A percentile compares a stretch with the other conserved stretches of the same genome.
Conservation (phyloP, 2,888 invertebrate species). For the Caenorhabditis doughertyi region DNA sequence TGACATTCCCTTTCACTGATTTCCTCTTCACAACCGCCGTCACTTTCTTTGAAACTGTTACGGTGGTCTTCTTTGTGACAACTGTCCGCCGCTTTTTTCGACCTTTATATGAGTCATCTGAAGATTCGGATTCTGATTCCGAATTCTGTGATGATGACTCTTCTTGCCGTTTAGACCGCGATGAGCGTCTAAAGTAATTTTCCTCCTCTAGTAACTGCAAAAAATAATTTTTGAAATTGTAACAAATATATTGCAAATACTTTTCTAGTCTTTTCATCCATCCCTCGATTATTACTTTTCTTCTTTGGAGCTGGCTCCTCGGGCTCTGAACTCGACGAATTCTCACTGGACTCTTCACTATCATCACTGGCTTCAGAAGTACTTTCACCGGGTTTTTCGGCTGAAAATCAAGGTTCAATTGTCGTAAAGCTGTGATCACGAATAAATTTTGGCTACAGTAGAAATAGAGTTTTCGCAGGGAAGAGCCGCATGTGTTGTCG, state of each 20-base stretch:
- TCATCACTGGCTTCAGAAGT: slow-evolving; percentile 40
- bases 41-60: background rate
- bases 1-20: slow-evolving; percentile 63
- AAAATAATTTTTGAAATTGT: background rate
- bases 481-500: no score
- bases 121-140: slow-evolving; percentile 36
- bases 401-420: slow-evolving; percentile 19
- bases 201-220: slow-evolving; percentile 72
- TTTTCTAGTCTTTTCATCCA: slow-evolving; percentile 70
- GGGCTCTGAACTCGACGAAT: slow-evolving; percentile 48
- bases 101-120: slow-evolving; percentile 50
- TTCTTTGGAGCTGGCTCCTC: slow-evolving; percentile 40
- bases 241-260: slow-evolving; percentile 14
- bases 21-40: slow-evolving; percentile 28
- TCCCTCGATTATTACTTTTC: slow-evolving; percentile 41
- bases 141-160: slow-evolving; percentile 36
- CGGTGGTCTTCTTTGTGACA: background rate
- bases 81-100: background rate
- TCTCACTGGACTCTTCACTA: slow-evolving; percentile 38
- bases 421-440: no score
- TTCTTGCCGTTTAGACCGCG: slow-evolving; percentile 58
- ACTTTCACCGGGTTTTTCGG: slow-evolving; percentile 23
- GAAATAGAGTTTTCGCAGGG: no score
- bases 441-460: no score
- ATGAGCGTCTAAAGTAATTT: slow-evolving; percentile 73